A percentile compares a stretch with the other conserved stretches of the same genome.
Evolutionary conservation across 2,888 invertebrate species (phyloP).

Genomic region (Galeruca laticollis): DNA sequence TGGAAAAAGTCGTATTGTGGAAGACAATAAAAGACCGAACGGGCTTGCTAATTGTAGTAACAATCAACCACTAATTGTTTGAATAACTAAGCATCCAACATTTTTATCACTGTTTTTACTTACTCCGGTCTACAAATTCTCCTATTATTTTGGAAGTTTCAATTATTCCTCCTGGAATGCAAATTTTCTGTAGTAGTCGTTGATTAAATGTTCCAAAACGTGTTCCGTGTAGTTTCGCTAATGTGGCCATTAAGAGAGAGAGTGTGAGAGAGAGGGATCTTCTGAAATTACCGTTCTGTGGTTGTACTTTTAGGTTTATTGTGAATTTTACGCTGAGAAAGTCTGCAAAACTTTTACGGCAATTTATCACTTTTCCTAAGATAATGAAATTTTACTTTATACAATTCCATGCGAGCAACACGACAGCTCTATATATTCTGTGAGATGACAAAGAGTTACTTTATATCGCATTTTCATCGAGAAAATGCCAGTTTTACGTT

Average conservation of each 20-base stretch:
- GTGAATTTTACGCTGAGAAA: conserved; percentile 27
- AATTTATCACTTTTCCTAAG: conserved; percentile 32
- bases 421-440: conserved; percentile 20
- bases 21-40: not conserved
- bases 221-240: conserved; percentile 34
- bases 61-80: conserved; percentile 7
- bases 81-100: conserved; percentile 7
- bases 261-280: conserved; percentile 24
- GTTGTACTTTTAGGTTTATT: conserved; percentile 29
- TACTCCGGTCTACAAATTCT: conserved; percentile 16
- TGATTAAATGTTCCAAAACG: conserved; percentile 36
- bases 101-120: conserved; percentile 1
- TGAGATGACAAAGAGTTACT: conserved; percentile 24
- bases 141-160: conserved; percentile 26
- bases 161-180: conserved; percentile 25
- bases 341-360: conserved; percentile 26
- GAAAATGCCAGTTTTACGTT: not conserved
- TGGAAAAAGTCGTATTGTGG: not conserved
- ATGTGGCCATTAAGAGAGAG: conserved; percentile 28
- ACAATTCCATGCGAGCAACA: conserved; percentile 11
- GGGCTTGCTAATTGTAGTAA: not conserved
- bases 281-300: conserved; percentile 29
- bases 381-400: conserved; percentile 32
- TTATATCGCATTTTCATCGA: conserved; percentile 20
- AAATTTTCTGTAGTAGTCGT: conserved; percentile 28